Evolutionary conservation across 2,113 vertebrate species (phyloP).

Genomic region (Aegotheles bennettii): DNA sequence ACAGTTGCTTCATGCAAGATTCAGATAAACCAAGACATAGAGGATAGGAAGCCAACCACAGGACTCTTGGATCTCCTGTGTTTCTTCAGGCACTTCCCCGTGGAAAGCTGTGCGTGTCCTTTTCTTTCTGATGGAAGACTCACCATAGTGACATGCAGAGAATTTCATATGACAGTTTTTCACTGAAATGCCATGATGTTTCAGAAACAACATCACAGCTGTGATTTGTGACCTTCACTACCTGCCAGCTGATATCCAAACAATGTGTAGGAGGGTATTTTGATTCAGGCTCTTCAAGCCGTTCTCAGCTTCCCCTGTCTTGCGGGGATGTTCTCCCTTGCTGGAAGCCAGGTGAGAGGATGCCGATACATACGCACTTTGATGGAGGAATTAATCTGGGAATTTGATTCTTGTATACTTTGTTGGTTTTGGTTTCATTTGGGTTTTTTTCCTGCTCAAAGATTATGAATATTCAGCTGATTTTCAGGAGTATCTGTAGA

Average conservation of each 20-base stretch:
- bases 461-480: background rate
- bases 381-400: background rate
- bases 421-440: background rate
- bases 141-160: background rate
- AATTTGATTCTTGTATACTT: background rate
- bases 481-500: background rate
- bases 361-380: background rate
- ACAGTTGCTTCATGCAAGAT: background rate
- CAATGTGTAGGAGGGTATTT: background rate
- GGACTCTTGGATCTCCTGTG: background rate
- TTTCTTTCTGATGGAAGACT: background rate
- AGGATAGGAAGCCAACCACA: background rate
- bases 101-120: background rate
- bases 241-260: slow-evolving; percentile 13
- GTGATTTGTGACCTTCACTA: slow-evolving; percentile 23
- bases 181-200: background rate
- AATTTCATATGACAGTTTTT: background rate
- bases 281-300: background rate
- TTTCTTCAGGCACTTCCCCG: background rate
- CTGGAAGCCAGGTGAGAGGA: background rate
- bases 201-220: background rate
- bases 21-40: background rate
- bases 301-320: background rate
- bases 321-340: background rate
- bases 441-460: background rate